These are phyloP conservation scores for Xanthostigma xanthostigma DNA, from an alignment of 2,888 invertebrate genomes.

Conservation along the genomic window DNA sequence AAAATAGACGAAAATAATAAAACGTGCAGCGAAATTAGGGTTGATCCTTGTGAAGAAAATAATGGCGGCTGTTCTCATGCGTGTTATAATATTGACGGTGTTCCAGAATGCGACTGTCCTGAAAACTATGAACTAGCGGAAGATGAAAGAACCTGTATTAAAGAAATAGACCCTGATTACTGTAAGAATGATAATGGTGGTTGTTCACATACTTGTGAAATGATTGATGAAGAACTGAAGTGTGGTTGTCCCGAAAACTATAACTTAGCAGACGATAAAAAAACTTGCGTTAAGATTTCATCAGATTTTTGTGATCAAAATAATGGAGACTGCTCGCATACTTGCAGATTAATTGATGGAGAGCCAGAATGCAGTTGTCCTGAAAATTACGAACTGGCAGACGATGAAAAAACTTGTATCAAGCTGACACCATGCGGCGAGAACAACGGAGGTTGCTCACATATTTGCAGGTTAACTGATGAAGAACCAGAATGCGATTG, in stretches of 20 bases:
- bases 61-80: conserved; percentile 23
- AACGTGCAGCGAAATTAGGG: conserved; percentile 17
- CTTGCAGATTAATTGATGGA: conserved; percentile 26
- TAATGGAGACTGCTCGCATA: conserved; percentile 34
- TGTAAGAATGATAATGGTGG: conserved; percentile 33
- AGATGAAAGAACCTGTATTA: conserved; percentile 24
- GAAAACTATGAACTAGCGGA: conserved; percentile 30
- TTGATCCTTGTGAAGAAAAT: conserved; percentile 26
- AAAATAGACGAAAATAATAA: conserved; percentile 24
- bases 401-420: conserved; percentile 19
- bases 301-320: conserved; percentile 18
- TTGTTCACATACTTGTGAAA: conserved; percentile 34
- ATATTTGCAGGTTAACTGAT: conserved; percentile 17
- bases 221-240: conserved; percentile 12
- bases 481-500: conserved; percentile 9
- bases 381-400: conserved; percentile 17
- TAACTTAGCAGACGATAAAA: conserved; percentile 16
- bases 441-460: conserved; percentile 17
- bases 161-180: conserved; percentile 9
- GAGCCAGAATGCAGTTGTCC: conserved; percentile 20
- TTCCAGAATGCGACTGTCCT: conserved; percentile 27
- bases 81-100: conserved; percentile 22
- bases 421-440: conserved; percentile 20
- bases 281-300: conserved; percentile 13
- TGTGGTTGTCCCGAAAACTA: conserved; percentile 27